Percentiles rank a stretch among this genome's conserved stretches.
Conservation (phyloP, 1,140 invertebrate genomes). For the Philopotamus ludificatus region DNA sequence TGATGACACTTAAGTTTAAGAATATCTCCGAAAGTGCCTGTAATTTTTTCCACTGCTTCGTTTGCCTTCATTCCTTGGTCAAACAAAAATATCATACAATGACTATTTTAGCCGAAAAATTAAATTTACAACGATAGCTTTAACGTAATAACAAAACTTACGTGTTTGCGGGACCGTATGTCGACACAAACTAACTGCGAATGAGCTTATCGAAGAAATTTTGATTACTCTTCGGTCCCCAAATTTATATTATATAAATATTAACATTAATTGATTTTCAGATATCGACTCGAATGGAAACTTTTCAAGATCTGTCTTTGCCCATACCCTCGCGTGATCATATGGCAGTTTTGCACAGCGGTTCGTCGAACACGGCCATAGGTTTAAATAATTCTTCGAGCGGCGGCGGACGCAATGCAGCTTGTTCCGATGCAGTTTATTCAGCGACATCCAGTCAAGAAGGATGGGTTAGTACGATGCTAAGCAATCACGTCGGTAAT, state of each 20-base stretch:
- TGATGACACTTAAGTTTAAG: too few species aligned
- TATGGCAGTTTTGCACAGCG: constrained; percentile 78
- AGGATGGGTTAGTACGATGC: constrained; percentile 36
- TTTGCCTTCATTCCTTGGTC: too few species aligned
- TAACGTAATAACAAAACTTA: too few species aligned
- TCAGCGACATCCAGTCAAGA: constrained; percentile 34
- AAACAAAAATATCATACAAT: too few species aligned
- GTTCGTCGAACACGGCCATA: constrained; percentile 47
- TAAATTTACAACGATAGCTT: too few species aligned
- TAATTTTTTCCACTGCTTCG: too few species aligned
- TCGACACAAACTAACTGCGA: too few species aligned
- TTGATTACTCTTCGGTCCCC: too few species aligned
- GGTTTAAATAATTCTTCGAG: constrained; percentile 45
- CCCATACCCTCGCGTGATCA: constrained; percentile 94
- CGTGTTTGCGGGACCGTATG: too few species aligned
- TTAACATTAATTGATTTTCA: constrained; percentile 42
- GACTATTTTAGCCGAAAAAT: background rate
- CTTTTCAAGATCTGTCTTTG: constrained; percentile 93
- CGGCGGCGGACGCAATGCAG: constrained; percentile 33
- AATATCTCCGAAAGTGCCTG: background rate
- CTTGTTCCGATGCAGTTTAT: constrained; percentile 49
- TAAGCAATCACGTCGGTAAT: background rate
- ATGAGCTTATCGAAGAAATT: too few species aligned
- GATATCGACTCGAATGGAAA: constrained; percentile 82
- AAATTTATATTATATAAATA: background rate